Percentiles rank a stretch among this genome's conserved stretches.
Conservation (phyloP, 2,888 invertebrate species). For the Rosalia funebris region DNA sequence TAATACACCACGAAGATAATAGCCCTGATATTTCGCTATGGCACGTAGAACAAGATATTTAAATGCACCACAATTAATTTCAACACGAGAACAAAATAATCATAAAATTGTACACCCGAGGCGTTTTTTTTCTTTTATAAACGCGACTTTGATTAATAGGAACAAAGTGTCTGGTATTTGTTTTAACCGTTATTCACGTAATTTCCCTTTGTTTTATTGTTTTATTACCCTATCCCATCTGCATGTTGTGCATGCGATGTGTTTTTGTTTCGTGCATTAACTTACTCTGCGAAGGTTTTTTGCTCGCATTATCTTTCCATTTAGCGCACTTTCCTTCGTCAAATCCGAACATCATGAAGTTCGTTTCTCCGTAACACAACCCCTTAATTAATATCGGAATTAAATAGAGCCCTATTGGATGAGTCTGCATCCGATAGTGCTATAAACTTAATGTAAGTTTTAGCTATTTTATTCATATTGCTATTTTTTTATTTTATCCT, state of each 20-base stretch:
- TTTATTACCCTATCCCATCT: constrained; percentile 30
- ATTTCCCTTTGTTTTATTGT: constrained; percentile 31
- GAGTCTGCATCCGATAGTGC: no score
- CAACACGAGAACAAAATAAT: constrained; percentile 33
- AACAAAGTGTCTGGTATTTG: constrained; percentile 42
- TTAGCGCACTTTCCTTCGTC: constrained; percentile 4
- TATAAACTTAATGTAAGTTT: no score
- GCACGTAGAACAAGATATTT: background rate
- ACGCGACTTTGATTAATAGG: constrained; percentile 44
- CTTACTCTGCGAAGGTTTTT: constrained; percentile 14
- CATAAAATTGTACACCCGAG: constrained; percentile 27
- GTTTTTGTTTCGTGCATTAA: constrained; percentile 33
- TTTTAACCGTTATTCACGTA: constrained; percentile 33
- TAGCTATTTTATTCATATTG: no score
- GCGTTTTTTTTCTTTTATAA: constrained; percentile 26
- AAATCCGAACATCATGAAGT: no score
- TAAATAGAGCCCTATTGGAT: no score
- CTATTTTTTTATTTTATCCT: no score
- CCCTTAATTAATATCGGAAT: no score
- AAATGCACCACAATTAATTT: constrained; percentile 28
- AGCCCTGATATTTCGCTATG: background rate
- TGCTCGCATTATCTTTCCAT: constrained; percentile 22
- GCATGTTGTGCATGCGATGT: constrained; percentile 36
- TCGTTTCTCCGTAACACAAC: no score
- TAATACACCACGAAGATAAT: no score